Percentiles rank a stretch among this genome's conserved stretches.
Conservation (phyloP, 1,140 invertebrate species). For the Meteorus sp. region DNA sequence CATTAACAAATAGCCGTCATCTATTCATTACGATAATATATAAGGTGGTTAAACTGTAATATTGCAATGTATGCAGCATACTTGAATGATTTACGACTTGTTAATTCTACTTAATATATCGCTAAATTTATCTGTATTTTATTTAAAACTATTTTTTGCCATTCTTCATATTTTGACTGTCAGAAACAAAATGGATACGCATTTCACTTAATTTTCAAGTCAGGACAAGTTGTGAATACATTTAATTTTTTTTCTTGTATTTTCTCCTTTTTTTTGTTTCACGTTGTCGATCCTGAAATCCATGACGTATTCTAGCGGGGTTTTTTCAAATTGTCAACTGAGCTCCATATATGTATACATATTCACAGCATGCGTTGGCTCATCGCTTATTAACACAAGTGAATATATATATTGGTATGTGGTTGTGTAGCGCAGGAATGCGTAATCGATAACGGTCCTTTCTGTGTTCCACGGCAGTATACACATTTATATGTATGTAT, state of each 20-base stretch:
- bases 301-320: background rate
- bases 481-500: background rate
- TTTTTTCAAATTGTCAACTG: conserved; percentile 18
- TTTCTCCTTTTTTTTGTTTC: background rate
- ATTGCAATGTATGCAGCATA: too few relatives aligned
- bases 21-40: background rate
- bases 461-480: background rate
- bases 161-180: too few relatives aligned
- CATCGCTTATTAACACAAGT: conserved; percentile 15
- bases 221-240: too few relatives aligned
- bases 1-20: background rate
- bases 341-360: too few relatives aligned
- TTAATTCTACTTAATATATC: too few relatives aligned
- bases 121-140: too few relatives aligned
- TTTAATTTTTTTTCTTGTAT: too few relatives aligned
- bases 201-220: too few relatives aligned
- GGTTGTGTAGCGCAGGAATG: conserved; percentile 35
- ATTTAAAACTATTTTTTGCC: too few relatives aligned
- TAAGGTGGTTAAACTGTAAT: too few relatives aligned
- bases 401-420: conserved; percentile 32
- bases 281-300: background rate
- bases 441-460: conserved; percentile 44
- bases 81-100: background rate
- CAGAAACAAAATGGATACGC: too few relatives aligned
- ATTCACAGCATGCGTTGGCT: background rate